phyloP scores from a whole-genome alignment of 2,113 vertebrate genomes.

The Scophthalmus maximus region DNA sequence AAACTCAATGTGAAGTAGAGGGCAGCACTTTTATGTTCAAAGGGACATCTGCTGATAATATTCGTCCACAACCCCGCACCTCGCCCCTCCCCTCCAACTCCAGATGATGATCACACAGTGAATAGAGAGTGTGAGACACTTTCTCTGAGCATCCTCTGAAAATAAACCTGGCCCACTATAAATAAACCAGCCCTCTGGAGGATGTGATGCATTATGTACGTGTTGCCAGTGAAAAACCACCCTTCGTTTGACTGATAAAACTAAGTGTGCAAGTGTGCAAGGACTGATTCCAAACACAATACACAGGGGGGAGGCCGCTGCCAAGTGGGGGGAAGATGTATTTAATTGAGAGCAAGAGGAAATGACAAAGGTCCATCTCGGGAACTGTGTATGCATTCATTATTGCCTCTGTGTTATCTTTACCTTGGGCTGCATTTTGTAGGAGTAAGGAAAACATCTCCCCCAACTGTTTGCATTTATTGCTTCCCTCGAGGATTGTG shows the following conservation, averaged over 20 bases:
- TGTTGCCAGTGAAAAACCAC: conserved; percentile 55
- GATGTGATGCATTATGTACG: conserved; percentile 75
- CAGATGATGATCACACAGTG: conserved; percentile 68
- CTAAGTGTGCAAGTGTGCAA: conserved; percentile 31
- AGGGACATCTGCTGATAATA: conserved; percentile 76
- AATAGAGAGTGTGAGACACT: conserved; percentile 52
- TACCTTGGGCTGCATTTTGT: conserved; percentile 34
- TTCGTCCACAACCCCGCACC: conserved; percentile 43
- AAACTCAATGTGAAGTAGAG: conserved; percentile 53
- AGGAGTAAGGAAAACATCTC: conserved; percentile 49
- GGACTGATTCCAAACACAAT: conserved; percentile 27
- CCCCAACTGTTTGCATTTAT: conserved; percentile 50
- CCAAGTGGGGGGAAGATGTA: conserved; percentile 40
- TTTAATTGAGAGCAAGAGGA: conserved; percentile 49
- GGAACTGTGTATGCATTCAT: conserved; percentile 26
- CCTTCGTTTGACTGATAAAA: conserved; percentile 52
- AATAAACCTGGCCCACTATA: conserved; percentile 74
- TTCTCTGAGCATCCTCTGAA: conserved; percentile 68
- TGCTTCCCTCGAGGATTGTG: conserved; percentile 38
- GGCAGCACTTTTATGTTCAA: conserved; percentile 62
- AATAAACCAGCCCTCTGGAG: conserved; percentile 69
- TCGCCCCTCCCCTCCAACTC: conserved; percentile 29
- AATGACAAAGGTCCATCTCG: conserved; percentile 30
- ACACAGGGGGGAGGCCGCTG: conserved; percentile 2
- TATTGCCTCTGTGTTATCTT: conserved; percentile 53